phyloP scores from a whole-genome alignment of 2,888 invertebrate genomes.

The Lithophane ornitopus region DNA sequence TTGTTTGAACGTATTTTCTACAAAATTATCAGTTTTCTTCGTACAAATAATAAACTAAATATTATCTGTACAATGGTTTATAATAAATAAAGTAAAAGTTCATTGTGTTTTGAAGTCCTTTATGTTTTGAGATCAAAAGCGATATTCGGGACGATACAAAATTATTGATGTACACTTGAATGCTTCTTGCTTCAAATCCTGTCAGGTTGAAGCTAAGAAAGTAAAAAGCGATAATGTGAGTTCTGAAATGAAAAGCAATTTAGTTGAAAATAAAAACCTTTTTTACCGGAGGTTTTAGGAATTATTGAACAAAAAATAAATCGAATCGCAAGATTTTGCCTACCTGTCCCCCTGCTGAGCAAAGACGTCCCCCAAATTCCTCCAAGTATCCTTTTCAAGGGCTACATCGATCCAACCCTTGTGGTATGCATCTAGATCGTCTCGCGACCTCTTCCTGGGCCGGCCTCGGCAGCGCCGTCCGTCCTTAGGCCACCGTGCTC shows the following conservation, averaged over 20 bases:
- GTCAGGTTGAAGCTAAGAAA: neutral
- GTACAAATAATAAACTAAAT: conserved; percentile 20
- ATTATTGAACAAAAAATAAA: neutral
- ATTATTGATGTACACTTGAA: neutral
- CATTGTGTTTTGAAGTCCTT: conserved; percentile 6
- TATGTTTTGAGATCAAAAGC: conserved; percentile 21
- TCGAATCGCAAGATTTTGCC: neutral
- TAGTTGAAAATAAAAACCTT: neutral
- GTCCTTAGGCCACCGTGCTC: too few relatives aligned
- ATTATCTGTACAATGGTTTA: conserved; percentile 25
- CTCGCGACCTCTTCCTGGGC: too few relatives aligned
- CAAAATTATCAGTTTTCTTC: conserved; percentile 5
- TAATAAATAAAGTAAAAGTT: conserved; percentile 22
- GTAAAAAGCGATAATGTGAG: neutral
- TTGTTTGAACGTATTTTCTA: conserved; percentile 15
- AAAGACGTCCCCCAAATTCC: too few relatives aligned
- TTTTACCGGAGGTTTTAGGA: neutral
- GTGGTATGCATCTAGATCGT: too few relatives aligned
- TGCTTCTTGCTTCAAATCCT: neutral
- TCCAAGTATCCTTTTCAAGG: too few relatives aligned
- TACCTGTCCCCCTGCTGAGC: too few relatives aligned
- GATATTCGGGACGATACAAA: neutral
- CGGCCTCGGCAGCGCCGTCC: too few relatives aligned
- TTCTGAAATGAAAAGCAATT: neutral
- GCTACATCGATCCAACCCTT: too few relatives aligned